These are phyloP conservation scores for Pristionchus arcanus DNA, from an alignment of 2,888 invertebrate genomes.

Conservation along the genomic window DNA sequence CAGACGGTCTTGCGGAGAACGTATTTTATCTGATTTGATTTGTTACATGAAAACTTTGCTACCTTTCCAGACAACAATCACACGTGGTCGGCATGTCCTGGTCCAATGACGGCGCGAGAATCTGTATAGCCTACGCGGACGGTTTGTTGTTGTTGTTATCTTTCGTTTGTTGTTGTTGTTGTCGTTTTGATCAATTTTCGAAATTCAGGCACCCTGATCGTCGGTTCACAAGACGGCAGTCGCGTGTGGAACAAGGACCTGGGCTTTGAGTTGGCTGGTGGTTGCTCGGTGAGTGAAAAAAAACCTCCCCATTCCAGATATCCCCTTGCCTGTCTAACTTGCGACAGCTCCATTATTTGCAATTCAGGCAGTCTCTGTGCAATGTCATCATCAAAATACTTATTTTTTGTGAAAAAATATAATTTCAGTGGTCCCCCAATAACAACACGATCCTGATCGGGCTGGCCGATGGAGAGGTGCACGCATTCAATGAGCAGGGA, in stretches of 20 bases:
- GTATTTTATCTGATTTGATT: no score
- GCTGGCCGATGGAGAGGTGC: conserved; percentile 91
- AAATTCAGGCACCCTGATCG: conserved; percentile 89
- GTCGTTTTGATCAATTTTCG: background rate
- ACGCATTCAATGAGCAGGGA: conserved; percentile 95
- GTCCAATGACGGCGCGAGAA: conserved; percentile 96
- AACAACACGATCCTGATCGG: conserved; percentile 92
- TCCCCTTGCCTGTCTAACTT: no score
- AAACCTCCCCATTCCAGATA: no score
- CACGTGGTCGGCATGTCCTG: conserved; percentile 95
- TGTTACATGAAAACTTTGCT: no score
- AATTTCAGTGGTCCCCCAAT: conserved; percentile 91
- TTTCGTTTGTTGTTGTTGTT: background rate
- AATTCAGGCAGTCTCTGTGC: background rate
- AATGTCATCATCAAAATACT: background rate
- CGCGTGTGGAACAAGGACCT: conserved; percentile 98
- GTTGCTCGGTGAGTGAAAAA: conserved; percentile 23
- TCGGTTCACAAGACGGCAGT: conserved; percentile 97
- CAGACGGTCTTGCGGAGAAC: no score
- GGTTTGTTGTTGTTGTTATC: conserved; percentile 82
- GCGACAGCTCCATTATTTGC: no score
- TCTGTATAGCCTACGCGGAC: conserved; percentile 99
- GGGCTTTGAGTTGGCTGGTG: conserved; percentile 83
- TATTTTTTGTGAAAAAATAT: background rate
- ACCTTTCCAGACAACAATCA: conserved; percentile 38